Evolutionary conservation across 1,140 invertebrate species (phyloP).

Genomic region (Drosophila orosa): DNA sequence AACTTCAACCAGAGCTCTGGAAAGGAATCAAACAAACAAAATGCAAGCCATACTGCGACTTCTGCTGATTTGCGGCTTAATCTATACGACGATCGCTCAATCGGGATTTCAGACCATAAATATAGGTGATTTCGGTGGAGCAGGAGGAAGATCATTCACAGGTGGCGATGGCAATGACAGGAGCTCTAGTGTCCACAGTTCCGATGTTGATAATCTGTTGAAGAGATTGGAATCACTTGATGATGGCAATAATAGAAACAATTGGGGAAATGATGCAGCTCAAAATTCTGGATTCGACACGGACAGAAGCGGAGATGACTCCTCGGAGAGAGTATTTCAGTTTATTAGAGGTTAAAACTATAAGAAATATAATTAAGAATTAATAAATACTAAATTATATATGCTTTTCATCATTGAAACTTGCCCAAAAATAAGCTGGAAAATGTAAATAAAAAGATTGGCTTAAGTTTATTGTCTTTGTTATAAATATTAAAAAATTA

Average conservation of each 20-base stretch:
- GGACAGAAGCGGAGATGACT: conserved; percentile 2
- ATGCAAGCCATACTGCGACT: conserved; percentile 36
- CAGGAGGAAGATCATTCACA: background rate
- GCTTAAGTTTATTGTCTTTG: background rate
- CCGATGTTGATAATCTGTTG: conserved; percentile 17
- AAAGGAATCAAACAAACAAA: conserved; percentile 7
- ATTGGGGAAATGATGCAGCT: conserved; percentile 7
- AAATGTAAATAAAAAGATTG: background rate
- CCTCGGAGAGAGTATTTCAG: conserved; percentile 1
- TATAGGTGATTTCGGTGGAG: conserved; percentile 1
- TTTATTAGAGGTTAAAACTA: conserved; percentile 1
- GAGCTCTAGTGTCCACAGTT: conserved; percentile 9
- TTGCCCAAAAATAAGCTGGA: background rate
- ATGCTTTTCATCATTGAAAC: background rate
- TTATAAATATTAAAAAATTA: background rate
- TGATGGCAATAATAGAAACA: conserved; percentile 8
- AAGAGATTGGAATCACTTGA: conserved; percentile 20
- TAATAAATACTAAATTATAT: background rate
- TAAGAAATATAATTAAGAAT: background rate
- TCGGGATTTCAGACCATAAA: conserved; percentile 28
- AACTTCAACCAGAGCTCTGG: conserved; percentile 5
- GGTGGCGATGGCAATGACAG: background rate
- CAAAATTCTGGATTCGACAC: conserved; percentile 8
- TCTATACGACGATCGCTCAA: conserved; percentile 15
- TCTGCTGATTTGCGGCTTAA: conserved; percentile 30